Conservation (phyloP, 2,888 invertebrate genomes). For the Alloscopus bannaensis region DNA sequence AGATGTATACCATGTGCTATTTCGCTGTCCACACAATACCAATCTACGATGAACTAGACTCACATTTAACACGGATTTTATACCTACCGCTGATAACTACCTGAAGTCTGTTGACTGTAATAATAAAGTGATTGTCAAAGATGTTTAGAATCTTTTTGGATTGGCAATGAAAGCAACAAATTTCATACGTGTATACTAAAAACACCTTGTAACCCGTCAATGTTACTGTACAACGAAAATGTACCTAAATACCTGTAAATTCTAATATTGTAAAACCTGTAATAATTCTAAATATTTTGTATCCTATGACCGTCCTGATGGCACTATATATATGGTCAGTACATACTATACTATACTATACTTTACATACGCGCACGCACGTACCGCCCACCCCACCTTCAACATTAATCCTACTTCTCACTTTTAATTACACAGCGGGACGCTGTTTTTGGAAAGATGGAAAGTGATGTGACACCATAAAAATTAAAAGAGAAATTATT, state of each 20-base stretch:
- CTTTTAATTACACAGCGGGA: too few relatives aligned
- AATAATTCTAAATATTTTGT: not conserved
- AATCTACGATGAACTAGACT: not conserved
- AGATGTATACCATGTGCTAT: conserved; percentile 4
- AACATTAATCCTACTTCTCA: too few relatives aligned
- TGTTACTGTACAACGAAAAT: not conserved
- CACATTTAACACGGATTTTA: too few relatives aligned
- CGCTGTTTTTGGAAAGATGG: too few relatives aligned
- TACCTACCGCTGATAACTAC: too few relatives aligned
- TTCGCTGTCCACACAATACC: not conserved
- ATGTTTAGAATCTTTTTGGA: not conserved
- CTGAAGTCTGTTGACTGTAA: not conserved
- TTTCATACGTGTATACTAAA: not conserved
- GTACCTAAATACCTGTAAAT: not conserved
- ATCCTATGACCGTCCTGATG: too few relatives aligned
- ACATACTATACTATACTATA: too few relatives aligned
- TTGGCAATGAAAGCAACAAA: not conserved
- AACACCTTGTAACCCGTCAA: not conserved
- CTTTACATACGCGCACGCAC: too few relatives aligned
- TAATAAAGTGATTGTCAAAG: not conserved
- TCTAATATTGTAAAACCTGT: not conserved
- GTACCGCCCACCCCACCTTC: too few relatives aligned
- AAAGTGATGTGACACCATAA: too few relatives aligned
- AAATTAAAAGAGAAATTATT: too few relatives aligned
- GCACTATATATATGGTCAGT: too few relatives aligned